Base-by-base conservation (phyloP, 2,113 vertebrate species). In the Amazona guildingii region DNA sequence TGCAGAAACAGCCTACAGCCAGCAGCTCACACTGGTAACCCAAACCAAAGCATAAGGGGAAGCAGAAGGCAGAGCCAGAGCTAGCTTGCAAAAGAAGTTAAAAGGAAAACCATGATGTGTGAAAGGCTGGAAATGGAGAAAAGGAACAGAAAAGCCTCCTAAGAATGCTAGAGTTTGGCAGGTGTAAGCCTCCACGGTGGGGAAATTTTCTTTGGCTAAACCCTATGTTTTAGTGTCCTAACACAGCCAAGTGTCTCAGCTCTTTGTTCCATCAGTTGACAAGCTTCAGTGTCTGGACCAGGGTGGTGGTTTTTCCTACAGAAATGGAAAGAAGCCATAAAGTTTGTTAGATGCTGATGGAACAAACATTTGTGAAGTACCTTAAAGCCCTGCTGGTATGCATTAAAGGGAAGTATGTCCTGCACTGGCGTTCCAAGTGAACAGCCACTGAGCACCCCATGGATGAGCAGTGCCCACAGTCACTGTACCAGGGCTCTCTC, bases 51-150 rank as follows among this genome's bases (percentile, higher is more conserved):
- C 97, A 72, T 55, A 76, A 63, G 55, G 74, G 86, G 75, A 95
- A 95, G 95, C 83, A 0, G 3, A 86, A 90, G 88, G 95, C 88
- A 94, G 90, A 94, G 95, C 84, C 92, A 97, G 82, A 94, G 92
- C 93, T 94, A 97, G 81, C 95, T 94, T 97, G 92, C 91, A 91
- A 82, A 89, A 87, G 94, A 93, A 85, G 83, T 93, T 77, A 95
- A 94, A 89, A 94, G 87, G 86, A 96, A 89, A 49, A 90, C 88
- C 85, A 88, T 78, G 92, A 76, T 21, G 19, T 3, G 43, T 55
- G 69, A 92, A 94, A 97, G 84, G 88, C 49, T 95, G 93, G 88
- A 96, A 97, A 80, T 41, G 76, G 67, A 96, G 54, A 72, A 76
- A 57, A 92, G 67, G 55, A 57, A 93, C 1, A 93, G 97, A 89